Base-by-base conservation (phyloP, 2,888 invertebrate genomes). In the Lasioglossum marginatum region DNA sequence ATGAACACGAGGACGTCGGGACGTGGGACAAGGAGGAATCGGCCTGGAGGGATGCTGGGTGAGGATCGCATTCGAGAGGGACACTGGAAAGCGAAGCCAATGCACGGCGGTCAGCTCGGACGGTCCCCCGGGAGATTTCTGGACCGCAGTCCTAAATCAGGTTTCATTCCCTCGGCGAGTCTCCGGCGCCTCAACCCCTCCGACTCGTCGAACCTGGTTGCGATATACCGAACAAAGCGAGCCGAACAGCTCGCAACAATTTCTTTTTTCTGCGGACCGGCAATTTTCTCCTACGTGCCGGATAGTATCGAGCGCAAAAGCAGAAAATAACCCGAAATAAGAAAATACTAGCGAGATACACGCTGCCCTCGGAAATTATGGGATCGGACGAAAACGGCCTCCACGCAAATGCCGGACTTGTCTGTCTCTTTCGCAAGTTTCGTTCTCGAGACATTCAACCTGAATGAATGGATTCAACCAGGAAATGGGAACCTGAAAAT, bases 71-170 rank as follows among this genome's bases (percentile, higher is more conserved):
- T 92, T 93, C 92, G 52, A 80, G 88, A 92, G 93, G 93, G 92
- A 93, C 91, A 92, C 90, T 91, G 92, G 93, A 92, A 93, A 93
- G 92, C 92, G 93, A 93, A 93, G 93, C 92, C 94, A 93, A 93
- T 92, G 91, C 92, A 88, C 92, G 90, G 91, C 92, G 94, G 94
- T 94, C 93, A 93, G 93, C 90, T 92, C 91, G 92, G 93, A 92
- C 89, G 90, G 88, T 94, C 94, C 93, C 94, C 89, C 85, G 93
- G 91, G 94, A 94, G 93, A 93, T 94, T 93, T 93, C 93, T 91
- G 92, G 90, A 94, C 94, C 94, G 93, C 94, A 94, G 93, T 93
- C 93, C 94, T 94, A 95, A 95, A 95, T 95, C 95, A 94, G 94
- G 94, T 95, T 95, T 94, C 93, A 92, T 92, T 94, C 93, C 94